Percentiles rank a stretch among this genome's conserved stretches.
Conservation (phyloP, 2,888 invertebrate species). For the Sphaeridia pumilis region DNA sequence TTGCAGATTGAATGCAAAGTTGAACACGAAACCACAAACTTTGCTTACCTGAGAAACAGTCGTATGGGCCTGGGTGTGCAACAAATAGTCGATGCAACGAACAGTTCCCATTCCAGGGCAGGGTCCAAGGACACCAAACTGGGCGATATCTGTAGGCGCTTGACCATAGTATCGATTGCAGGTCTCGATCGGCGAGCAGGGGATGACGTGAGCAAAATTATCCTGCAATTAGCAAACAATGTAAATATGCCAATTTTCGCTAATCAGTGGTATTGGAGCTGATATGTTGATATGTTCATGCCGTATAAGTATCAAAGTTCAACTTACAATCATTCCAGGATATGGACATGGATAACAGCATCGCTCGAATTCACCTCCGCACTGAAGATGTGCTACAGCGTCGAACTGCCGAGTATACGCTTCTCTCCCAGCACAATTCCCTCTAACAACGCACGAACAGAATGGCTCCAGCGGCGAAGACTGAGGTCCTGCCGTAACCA, state of each 20-base stretch:
- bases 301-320: no score
- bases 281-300: no score
- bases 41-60: no score
- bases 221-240: constrained; percentile 26
- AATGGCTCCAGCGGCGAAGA: no score
- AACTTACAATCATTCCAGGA: constrained; percentile 27
- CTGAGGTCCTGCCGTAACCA: no score
- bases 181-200: constrained; percentile 26
- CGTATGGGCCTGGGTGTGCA: no score
- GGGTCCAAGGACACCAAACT: constrained; percentile 29
- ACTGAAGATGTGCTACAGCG: constrained; percentile 15
- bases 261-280: no score
- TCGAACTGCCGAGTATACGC: constrained; percentile 10
- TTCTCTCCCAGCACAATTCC: constrained; percentile 6
- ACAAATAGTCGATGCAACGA: background rate
- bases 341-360: constrained; percentile 28
- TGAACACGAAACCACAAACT: no score
- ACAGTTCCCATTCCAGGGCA: constrained; percentile 13
- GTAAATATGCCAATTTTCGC: no score
- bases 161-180: constrained; percentile 25
- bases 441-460: constrained; percentile 22
- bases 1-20: no score
- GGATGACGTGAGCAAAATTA: constrained; percentile 13
- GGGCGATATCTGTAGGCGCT: constrained; percentile 23
- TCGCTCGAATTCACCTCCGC: constrained; percentile 17